phyloP scores from a whole-genome alignment of 2,113 vertebrate genomes.

The Lasiurus borealis region DNA sequence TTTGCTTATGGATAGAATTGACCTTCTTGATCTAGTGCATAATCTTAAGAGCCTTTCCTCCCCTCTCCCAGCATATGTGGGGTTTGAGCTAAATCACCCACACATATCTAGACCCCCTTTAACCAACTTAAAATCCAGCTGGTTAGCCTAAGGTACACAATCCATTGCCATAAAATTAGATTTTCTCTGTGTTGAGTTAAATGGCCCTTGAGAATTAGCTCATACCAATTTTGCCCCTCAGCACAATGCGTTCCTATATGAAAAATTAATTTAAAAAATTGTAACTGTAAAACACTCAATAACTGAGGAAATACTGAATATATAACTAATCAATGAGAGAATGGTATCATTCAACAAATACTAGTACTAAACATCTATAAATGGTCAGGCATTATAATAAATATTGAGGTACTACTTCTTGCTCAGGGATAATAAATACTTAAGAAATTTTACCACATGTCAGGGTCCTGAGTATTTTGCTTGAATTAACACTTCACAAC shows the following conservation, averaged over 20 bases:
- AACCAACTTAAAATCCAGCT: neutral
- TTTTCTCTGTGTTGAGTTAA: conserved; percentile 10
- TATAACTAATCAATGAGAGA: neutral
- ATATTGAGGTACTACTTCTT: conserved; percentile 7
- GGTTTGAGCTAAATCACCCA: neutral
- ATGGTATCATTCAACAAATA: neutral
- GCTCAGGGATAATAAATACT: neutral
- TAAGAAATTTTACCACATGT: neutral
- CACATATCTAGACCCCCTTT: too few species aligned
- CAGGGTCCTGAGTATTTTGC: conserved; percentile 16
- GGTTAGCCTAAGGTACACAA: conserved; percentile 28
- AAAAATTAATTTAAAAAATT: neutral
- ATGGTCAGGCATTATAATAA: neutral
- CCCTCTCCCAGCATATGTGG: neutral
- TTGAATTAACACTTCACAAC: too few species aligned
- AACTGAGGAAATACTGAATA: neutral
- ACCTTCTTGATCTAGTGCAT: neutral
- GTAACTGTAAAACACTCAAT: neutral
- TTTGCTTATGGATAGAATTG: neutral
- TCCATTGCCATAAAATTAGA: neutral
- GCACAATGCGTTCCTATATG: neutral
- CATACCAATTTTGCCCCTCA: conserved; percentile 19
- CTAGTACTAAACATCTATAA: neutral
- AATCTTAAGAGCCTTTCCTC: neutral
- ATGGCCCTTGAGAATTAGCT: neutral